phyloP scores from a whole-genome alignment of 2,888 invertebrate species.

The Leptopilina syphax region DNA sequence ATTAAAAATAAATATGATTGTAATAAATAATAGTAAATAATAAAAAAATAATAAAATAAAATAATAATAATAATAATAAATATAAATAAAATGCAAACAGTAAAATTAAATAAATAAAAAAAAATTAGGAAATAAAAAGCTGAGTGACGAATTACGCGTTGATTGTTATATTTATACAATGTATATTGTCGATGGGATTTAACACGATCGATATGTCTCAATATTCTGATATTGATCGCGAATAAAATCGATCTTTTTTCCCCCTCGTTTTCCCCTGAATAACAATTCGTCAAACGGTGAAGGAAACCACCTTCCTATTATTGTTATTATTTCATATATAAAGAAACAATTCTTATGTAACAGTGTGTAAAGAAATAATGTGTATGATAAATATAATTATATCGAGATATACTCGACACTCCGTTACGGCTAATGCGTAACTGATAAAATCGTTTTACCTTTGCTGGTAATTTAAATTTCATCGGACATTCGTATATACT shows the following conservation, averaged over 20 bases:
- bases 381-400: slow-evolving; percentile 52
- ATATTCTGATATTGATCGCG: slow-evolving; percentile 7
- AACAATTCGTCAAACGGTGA: slow-evolving; percentile 12
- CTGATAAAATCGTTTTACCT: slow-evolving; percentile 56
- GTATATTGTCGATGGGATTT: not conserved
- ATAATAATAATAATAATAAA: too few species aligned
- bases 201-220: not conserved
- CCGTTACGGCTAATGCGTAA: slow-evolving; percentile 49
- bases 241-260: slow-evolving; percentile 4
- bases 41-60: too few species aligned
- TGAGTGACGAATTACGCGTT: too few species aligned
- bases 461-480: slow-evolving; percentile 4
- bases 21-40: too few species aligned
- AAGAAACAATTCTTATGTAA: slow-evolving; percentile 43
- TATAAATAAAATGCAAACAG: too few species aligned
- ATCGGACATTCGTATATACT: not conserved
- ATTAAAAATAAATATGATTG: too few species aligned
- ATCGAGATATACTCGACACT: slow-evolving; percentile 52
- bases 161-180: too few species aligned
- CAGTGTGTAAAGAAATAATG: slow-evolving; percentile 23
- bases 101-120: too few species aligned
- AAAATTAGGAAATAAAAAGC: too few species aligned
- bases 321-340: slow-evolving; percentile 6
- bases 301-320: slow-evolving; percentile 3
- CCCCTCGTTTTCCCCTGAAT: not conserved